Conservation (phyloP, 2,888 invertebrate species). For the Apodemia hepburni region DNA sequence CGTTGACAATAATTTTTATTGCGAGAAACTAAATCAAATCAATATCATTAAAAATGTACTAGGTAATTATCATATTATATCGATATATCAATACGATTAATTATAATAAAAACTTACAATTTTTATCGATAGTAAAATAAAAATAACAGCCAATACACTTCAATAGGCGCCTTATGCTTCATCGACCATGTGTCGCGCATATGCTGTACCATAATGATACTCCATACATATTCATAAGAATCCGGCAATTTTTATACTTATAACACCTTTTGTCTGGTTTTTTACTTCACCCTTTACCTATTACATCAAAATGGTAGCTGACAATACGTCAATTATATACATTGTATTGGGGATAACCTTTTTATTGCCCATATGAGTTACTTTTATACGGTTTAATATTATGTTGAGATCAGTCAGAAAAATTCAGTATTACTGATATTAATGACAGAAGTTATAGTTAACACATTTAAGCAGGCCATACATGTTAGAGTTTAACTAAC, state of each 20-base stretch:
- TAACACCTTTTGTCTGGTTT: slow-evolving; percentile 55
- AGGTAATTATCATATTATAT: not conserved
- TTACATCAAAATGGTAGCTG: slow-evolving; percentile 52
- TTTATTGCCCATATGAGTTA: not conserved
- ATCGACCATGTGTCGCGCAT: slow-evolving; percentile 65
- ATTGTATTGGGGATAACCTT: slow-evolving; percentile 38
- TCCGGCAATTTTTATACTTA: slow-evolving; percentile 54
- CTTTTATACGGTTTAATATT: no score
- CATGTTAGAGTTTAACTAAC: no score
- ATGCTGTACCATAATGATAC: slow-evolving; percentile 53
- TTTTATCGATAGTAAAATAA: slow-evolving; percentile 45
- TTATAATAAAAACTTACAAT: slow-evolving; percentile 48
- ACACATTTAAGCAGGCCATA: no score
- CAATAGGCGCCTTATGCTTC: slow-evolving; percentile 58
- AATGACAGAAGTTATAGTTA: no score
- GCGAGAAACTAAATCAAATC: no score
- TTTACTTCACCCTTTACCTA: slow-evolving; percentile 55
- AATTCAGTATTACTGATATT: no score
- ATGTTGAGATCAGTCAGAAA: no score
- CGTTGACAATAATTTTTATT: no score
- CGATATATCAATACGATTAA: slow-evolving; percentile 33
- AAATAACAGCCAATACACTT: slow-evolving; percentile 42
- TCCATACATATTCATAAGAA: slow-evolving; percentile 58
- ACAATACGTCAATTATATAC: slow-evolving; percentile 54
- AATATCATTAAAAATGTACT: no score